Base-by-base conservation (phyloP, 2,113 vertebrate species). In the Cathartes aura region DNA sequence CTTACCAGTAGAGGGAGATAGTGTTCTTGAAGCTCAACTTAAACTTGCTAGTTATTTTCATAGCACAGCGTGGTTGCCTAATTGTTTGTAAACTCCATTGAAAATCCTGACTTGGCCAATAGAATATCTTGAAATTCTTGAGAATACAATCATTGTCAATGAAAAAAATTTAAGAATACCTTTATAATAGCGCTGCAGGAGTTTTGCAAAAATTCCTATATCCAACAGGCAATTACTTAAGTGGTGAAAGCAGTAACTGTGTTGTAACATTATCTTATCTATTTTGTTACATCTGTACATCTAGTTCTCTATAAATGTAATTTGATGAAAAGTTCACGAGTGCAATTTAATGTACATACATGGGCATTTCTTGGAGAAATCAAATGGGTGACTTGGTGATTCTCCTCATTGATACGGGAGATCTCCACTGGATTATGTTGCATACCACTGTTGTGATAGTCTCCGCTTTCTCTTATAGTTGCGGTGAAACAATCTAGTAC, bases 1-100 rank as follows among this genome's bases (percentile, higher is more conserved):
- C 2, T n/a, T 87, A 81, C 97, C 97, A 95, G 94, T 83, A 97
- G 97, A 95, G 94, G 97, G 97, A 60, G 94, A 71, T 70, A 16
- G 79, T 27, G 94, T 34, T 79, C 94, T 94, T 88, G 64, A 50
- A 67, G 66, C 12, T 1, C 22, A 68, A 38, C 45, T 34, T 72
- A 29, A 55, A 68, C 13, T 21, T 23, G 42, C 11, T 36, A 4
- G 15, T 27, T 67, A 8, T 22, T 88, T 76, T 58, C 50, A 3
- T 24, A 40, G 12, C 15, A 24, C 12, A 32, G 42, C 0, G 3
- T 20, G 24, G 17, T n/a, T 79, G 15, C 34, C 58, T 60, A 29
- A 58, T 53, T 72, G 68, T 63, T 42, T 78, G n/a, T 26, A 53
- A 68, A 45, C 3, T 12, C 52, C 26, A 4, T 18, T 38, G 64